Base-by-base conservation (phyloP, 2,888 invertebrate genomes). In the Scaptomyza tumidula region DNA sequence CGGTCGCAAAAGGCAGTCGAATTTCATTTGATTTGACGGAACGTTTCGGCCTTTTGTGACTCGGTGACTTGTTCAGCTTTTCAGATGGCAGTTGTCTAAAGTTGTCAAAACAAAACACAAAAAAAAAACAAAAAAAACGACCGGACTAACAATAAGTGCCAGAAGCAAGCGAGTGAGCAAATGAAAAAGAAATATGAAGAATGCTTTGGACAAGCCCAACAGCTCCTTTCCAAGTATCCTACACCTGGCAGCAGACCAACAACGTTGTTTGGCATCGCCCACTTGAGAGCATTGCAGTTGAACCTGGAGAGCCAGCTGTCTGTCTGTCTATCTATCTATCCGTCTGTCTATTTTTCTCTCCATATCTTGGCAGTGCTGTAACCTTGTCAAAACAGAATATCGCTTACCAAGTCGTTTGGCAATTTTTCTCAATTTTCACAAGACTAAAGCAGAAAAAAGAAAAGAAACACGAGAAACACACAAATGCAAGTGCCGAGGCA, bases 381-480 rank as follows among this genome's bases (percentile, higher is more conserved):
- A 73, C 54, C 74, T 78, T 78, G 75, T 72, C 82, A 76, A 81
- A 80, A 80, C 68, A 82, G 86, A 70, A 81, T 88, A 88, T 85
- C 85, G 88, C 88, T 88, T 85, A 88, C 89, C 87, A 81, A 84
- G 79, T 84, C 84, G 86, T 88, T 83, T 88, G 84, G 86, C 88
- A 86, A 88, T 89, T 87, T 88, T 88, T 89, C 89, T 88, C 88
- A 87, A 88, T 88, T 88, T 89, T 87, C 89, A 88, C 85, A 85
- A 75, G 69, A 16, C 41, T 14, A 39, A 14, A 49, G 9, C 16
- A 24, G 5, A 24, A 31, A 11, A 11, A 19, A 19, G 6, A 19
- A 19, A 0, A 3, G 3, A 43, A 24, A 24, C 24, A 24, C 1
- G 29, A 14, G 1, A 11, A 48, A 82, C 74, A 75, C 65, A 62